These are phyloP conservation scores for Mizuhopecten yessoensis DNA, from an alignment of 1,140 invertebrate species.

Conservation along the genomic window DNA sequence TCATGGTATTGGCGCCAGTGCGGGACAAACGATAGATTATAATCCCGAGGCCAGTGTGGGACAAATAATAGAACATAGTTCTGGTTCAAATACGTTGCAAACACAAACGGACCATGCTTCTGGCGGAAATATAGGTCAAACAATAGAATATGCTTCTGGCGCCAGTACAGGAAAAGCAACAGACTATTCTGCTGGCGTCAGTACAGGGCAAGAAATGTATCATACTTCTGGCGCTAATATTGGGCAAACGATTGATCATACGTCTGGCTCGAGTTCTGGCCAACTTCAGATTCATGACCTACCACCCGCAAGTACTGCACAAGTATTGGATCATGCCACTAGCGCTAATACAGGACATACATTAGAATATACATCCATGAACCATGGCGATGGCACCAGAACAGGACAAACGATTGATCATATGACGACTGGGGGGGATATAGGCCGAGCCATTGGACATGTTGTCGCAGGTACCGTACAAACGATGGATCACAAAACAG, in stretches of 20 bases:
- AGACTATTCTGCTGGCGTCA: background rate
- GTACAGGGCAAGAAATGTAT: background rate
- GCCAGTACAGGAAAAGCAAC: background rate
- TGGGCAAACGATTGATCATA: background rate
- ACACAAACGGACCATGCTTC: background rate
- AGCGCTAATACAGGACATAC: background rate
- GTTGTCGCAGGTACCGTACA: background rate
- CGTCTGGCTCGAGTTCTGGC: background rate
- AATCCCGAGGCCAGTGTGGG: too few species aligned
- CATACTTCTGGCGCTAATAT: background rate
- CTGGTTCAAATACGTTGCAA: too few species aligned
- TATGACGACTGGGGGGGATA: background rate
- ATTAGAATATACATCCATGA: too few species aligned
- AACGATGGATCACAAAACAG: background rate
- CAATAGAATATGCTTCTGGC: background rate
- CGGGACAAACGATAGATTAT: background rate
- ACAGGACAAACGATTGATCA: background rate
- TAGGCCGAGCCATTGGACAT: background rate
- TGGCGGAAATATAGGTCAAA: background rate
- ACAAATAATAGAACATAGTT: too few species aligned
- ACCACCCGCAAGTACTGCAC: background rate
- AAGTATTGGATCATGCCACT: background rate
- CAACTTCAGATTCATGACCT: background rate
- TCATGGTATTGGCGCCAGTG: background rate
- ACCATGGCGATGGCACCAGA: background rate